phyloP scores from a whole-genome alignment of 1,140 invertebrate genomes.

The Anastatus disparis region DNA sequence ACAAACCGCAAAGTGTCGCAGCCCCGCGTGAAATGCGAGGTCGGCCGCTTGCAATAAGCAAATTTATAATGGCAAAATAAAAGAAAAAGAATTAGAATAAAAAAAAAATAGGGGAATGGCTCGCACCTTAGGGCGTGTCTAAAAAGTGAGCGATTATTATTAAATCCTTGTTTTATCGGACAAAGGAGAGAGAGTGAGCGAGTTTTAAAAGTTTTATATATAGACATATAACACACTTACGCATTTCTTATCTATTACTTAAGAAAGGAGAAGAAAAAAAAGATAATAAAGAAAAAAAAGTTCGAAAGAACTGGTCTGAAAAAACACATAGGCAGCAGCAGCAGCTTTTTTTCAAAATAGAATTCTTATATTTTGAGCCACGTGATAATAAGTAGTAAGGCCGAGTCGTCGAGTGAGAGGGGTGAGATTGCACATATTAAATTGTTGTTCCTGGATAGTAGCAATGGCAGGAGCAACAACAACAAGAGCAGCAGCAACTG shows the following conservation, averaged over 20 bases:
- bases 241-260: no score
- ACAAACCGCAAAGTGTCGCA: constrained; percentile 4
- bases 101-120: not conserved
- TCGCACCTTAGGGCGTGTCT: not conserved
- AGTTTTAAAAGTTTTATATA: no score
- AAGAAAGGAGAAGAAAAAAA: no score
- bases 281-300: no score
- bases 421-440: constrained; percentile 5
- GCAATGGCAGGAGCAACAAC: not conserved
- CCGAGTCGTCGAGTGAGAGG: not conserved
- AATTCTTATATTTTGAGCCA: no score
- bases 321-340: no score
- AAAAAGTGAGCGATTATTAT: no score
- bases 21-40: constrained; percentile 29
- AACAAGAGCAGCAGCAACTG: not conserved
- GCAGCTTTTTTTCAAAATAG: no score
- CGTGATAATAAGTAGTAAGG: no score
- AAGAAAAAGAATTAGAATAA: no score
- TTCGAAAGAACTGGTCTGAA: no score
- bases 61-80: constrained; percentile 23
- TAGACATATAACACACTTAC: no score
- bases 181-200: not conserved
- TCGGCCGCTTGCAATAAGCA: not conserved
- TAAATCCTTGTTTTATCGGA: not conserved
- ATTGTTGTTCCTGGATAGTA: constrained; percentile 6